Percentiles rank a stretch among this genome's conserved stretches.
Conservation (phyloP, 2,113 vertebrate species). For the Ceuthmochares aereus region DNA sequence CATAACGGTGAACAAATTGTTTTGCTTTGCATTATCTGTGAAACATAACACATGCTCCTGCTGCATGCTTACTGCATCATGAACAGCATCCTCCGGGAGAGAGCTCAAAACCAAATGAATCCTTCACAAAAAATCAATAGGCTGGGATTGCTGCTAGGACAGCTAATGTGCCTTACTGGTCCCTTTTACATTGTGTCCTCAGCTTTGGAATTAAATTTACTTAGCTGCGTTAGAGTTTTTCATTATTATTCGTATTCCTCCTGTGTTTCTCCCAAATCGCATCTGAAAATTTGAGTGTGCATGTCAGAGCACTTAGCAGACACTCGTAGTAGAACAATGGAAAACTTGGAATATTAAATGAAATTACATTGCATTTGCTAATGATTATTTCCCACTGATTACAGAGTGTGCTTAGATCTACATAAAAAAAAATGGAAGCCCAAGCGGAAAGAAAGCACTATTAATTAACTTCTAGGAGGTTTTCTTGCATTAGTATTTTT, state of each 20-base stretch:
- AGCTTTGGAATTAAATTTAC: slow-evolving; percentile 21
- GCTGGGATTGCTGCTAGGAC: slow-evolving; percentile 27
- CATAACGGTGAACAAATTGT: slow-evolving; percentile 29
- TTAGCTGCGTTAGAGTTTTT: neutral
- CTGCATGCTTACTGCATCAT: slow-evolving; percentile 32
- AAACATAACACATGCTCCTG: slow-evolving; percentile 28
- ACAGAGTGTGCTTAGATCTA: neutral
- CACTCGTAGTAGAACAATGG: neutral
- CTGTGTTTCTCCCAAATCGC: neutral
- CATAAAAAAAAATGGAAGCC: neutral
- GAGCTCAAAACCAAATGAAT: slow-evolving; percentile 53
- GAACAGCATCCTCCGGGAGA: neutral
- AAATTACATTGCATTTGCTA: slow-evolving; percentile 4
- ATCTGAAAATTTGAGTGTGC: neutral
- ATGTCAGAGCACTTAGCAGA: neutral
- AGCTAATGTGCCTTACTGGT: neutral
- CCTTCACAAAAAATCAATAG: slow-evolving; percentile 58
- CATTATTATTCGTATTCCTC: neutral
- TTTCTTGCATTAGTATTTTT: neutral
- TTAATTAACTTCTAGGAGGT: neutral
- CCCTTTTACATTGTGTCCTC: neutral
- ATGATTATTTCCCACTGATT: neutral
- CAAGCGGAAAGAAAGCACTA: neutral
- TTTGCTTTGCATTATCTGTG: slow-evolving; percentile 65
- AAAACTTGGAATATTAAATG: neutral